Evolutionary conservation across 2,888 invertebrate species (phyloP).

Genomic region (Aleiodes testaceus): DNA sequence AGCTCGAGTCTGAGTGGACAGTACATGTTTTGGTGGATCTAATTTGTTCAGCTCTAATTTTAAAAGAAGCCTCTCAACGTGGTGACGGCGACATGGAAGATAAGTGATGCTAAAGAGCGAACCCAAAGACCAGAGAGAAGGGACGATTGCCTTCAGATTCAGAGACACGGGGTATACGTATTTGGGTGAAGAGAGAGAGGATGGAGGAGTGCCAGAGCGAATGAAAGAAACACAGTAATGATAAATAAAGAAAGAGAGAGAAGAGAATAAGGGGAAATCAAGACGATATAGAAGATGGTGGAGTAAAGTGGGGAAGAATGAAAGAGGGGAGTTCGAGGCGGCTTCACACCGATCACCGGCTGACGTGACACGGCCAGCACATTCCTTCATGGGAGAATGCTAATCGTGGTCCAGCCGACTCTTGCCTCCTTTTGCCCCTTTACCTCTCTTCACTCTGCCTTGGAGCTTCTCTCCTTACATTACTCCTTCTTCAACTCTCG

Average conservation of each 20-base stretch:
- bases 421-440: slow-evolving; percentile 58
- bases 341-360: slow-evolving; percentile 66
- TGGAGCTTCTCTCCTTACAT: slow-evolving; percentile 46
- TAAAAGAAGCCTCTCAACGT: slow-evolving; percentile 51
- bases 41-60: slow-evolving; percentile 56
- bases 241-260: slow-evolving; percentile 37
- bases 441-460: slow-evolving; percentile 47
- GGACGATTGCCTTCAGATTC: slow-evolving; percentile 46
- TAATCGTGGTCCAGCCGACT: slow-evolving; percentile 65
- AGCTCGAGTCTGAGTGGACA: slow-evolving; percentile 20
- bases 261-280: slow-evolving; percentile 25
- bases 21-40: slow-evolving; percentile 54
- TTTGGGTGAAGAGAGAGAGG: slow-evolving; percentile 36
- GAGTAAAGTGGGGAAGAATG: slow-evolving; percentile 44
- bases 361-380: slow-evolving; percentile 67
- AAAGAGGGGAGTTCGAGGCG: slow-evolving; percentile 60
- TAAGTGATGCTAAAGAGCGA: slow-evolving; percentile 54
- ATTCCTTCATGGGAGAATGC: slow-evolving; percentile 69
- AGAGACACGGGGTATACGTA: slow-evolving; percentile 42
- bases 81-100: slow-evolving; percentile 56
- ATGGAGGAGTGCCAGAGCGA: slow-evolving; percentile 34
- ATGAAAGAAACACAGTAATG: slow-evolving; percentile 38
- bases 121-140: slow-evolving; percentile 9
- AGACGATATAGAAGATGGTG: slow-evolving; percentile 29
- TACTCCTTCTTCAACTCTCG: slow-evolving; percentile 42